Percentiles rank a stretch among this genome's conserved stretches.
These are phyloP conservation scores for Stomatorhinus ivindoensis DNA, from an alignment of 2,113 vertebrate genomes.

Conservation along the genomic window DNA sequence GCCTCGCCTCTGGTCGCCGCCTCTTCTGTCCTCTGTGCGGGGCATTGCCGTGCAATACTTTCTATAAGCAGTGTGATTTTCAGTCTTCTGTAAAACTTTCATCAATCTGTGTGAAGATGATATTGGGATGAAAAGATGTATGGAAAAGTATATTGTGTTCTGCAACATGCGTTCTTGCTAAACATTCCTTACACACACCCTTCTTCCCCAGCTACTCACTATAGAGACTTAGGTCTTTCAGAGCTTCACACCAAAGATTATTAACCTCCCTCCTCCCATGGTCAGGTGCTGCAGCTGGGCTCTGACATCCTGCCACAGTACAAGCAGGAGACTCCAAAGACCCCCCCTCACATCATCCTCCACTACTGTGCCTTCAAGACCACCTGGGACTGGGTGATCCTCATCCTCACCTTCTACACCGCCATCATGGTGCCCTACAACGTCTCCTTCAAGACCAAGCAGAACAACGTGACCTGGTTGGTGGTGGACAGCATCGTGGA, in stretches of 20 bases:
- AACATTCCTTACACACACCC: neutral
- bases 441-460: constrained; percentile 97
- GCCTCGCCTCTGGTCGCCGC: neutral
- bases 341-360: constrained; percentile 94
- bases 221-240: neutral
- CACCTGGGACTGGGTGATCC: constrained; percentile 99
- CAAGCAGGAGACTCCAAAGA: constrained; percentile 98
- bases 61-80: neutral
- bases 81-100: neutral
- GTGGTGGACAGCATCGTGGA: constrained; percentile 98
- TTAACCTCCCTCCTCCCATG: neutral
- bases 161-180: neutral
- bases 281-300: constrained; percentile 90
- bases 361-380: constrained; percentile 99
- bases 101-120: neutral
- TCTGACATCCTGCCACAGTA: constrained; percentile 97
- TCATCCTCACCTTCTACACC: constrained; percentile 98
- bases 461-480: constrained; percentile 97
- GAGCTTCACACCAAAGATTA: neutral
- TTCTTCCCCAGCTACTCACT: neutral
- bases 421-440: constrained; percentile 99
- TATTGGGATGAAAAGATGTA: neutral
- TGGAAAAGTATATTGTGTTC: neutral
- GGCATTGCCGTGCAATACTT: neutral
- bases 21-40: neutral